phyloP scores from a whole-genome alignment of 1,140 invertebrate genomes.

The Monochamus saltuarius region DNA sequence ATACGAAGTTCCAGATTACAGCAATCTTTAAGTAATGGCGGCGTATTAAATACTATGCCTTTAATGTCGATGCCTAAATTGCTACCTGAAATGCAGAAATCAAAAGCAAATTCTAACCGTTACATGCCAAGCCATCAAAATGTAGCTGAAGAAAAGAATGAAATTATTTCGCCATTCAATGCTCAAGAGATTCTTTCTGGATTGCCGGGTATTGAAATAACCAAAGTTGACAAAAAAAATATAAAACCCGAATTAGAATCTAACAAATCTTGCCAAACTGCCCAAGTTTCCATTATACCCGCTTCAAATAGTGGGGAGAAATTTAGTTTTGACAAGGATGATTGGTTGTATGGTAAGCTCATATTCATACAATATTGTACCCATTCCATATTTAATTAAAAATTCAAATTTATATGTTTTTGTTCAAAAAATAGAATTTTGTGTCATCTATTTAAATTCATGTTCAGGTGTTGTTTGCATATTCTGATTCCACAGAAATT shows the following conservation, averaged over 20 bases:
- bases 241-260: slow-evolving; percentile 26
- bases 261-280: slow-evolving; percentile 38
- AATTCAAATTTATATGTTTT: too few species aligned
- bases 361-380: neutral
- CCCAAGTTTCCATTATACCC: slow-evolving; percentile 50
- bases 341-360: slow-evolving; percentile 46
- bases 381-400: too few species aligned
- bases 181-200: slow-evolving; percentile 49
- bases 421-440: too few species aligned
- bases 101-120: slow-evolving; percentile 15
- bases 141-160: slow-evolving; percentile 11
- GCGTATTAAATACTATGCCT: slow-evolving; percentile 10
- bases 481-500: too few species aligned
- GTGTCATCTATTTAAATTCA: too few species aligned
- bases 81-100: slow-evolving; percentile 32
- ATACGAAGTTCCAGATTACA: slow-evolving; percentile 66
- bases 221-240: slow-evolving; percentile 46
- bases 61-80: slow-evolving; percentile 33
- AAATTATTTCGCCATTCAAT: slow-evolving; percentile 35
- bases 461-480: too few species aligned
- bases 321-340: slow-evolving; percentile 45
- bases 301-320: slow-evolving; percentile 41
- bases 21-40: slow-evolving; percentile 40
- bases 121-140: slow-evolving; percentile 2
- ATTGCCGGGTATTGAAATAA: slow-evolving; percentile 50